A percentile compares a stretch with the other conserved stretches of the same genome.
These are phyloP conservation scores for Herpailurus yagouaroundi DNA, from an alignment of 2,113 vertebrate species.

Conservation along the genomic window DNA sequence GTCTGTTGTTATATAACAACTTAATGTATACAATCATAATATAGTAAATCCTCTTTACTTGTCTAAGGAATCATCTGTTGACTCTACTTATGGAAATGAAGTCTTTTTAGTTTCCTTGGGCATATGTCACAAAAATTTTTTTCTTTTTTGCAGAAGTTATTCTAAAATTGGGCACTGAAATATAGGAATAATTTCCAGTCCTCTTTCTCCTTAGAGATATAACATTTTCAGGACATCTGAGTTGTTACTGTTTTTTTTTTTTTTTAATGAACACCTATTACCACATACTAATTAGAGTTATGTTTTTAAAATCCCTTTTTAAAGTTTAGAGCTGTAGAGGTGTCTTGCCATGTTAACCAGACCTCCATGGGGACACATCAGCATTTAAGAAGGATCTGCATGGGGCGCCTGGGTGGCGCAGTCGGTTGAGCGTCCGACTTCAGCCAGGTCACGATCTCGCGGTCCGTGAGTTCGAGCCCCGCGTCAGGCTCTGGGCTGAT, in stretches of 20 bases:
- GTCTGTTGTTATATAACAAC: not conserved
- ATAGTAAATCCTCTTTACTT: not conserved
- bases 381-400: not conserved
- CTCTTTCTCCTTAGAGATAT: not conserved
- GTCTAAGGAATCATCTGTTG: slow-evolving; percentile 30
- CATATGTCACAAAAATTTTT: not conserved
- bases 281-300: not conserved
- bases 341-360: not conserved
- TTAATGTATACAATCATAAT: not conserved
- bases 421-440: too few relatives aligned
- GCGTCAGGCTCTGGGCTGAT: too few relatives aligned
- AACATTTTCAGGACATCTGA: not conserved
- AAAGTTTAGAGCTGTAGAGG: not conserved
- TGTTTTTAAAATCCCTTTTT: not conserved
- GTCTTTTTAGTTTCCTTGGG: slow-evolving; percentile 28
- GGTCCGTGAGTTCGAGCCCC: too few relatives aligned
- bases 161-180: slow-evolving; percentile 20
- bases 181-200: slow-evolving; percentile 15
- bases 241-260: not conserved
- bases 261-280: not conserved
- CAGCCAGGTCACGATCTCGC: too few relatives aligned
- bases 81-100: not conserved
- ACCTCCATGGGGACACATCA: not conserved
- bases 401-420: too few relatives aligned
- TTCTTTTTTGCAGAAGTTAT: slow-evolving; percentile 15